These are phyloP conservation scores for Ramphastos sulfuratus DNA, from an alignment of 2,113 vertebrate species.

Conservation along the genomic window DNA sequence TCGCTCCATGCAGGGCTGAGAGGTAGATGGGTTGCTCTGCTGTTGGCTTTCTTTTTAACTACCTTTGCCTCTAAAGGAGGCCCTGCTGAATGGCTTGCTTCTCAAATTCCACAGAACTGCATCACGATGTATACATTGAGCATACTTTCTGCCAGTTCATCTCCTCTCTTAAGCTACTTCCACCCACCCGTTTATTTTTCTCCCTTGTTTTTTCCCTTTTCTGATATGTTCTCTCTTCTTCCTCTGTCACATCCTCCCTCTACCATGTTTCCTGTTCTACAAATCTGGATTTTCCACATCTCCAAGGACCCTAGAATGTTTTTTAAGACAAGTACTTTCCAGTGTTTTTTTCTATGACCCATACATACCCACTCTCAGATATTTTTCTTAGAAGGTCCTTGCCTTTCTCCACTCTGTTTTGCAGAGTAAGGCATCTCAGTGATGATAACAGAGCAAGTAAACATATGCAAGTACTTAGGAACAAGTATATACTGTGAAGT, in stretches of 20 bases:
- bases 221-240: neutral
- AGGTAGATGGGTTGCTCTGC: neutral
- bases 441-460: neutral
- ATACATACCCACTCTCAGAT: neutral
- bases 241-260: neutral
- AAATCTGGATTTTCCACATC: neutral
- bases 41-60: neutral
- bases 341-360: neutral
- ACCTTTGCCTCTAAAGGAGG: neutral
- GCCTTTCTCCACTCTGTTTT: neutral
- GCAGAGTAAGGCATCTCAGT: neutral
- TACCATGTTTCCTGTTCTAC: neutral
- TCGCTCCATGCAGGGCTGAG: neutral
- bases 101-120: neutral
- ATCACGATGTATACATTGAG: neutral
- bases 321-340: neutral
- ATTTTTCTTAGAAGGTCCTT: neutral
- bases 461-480: neutral
- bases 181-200: neutral
- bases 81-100: neutral
- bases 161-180: neutral
- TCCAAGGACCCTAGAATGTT: neutral
- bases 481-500: neutral
- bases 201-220: neutral
- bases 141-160: neutral